phyloP scores from a whole-genome alignment of 2,888 invertebrate species.

The Idaea dimidiata region DNA sequence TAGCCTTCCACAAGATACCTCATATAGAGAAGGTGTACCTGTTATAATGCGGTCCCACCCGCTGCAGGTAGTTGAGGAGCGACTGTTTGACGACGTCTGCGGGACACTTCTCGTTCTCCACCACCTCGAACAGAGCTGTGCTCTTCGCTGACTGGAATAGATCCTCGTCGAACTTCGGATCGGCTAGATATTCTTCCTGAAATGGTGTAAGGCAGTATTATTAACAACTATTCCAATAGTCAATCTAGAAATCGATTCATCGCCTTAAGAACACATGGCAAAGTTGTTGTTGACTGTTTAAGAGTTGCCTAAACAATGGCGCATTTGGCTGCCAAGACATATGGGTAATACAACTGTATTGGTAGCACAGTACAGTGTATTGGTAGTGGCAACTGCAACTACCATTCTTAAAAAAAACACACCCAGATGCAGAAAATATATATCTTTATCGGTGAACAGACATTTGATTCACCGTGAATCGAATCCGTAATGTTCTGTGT shows the following conservation, averaged over 20 bases:
- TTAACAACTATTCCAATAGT: neutral
- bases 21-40: slow-evolving; percentile 62
- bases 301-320: no score
- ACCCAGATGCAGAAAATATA: no score
- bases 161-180: slow-evolving; percentile 85
- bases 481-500: no score
- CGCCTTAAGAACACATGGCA: no score
- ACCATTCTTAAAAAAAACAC: no score
- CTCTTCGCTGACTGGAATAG: slow-evolving; percentile 92
- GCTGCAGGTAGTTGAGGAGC: slow-evolving; percentile 86
- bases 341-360: no score
- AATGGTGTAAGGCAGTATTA: neutral
- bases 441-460: no score
- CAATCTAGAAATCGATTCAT: neutral
- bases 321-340: no score
- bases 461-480: no score
- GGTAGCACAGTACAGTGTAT: no score
- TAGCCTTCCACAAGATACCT: neutral
- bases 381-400: no score
- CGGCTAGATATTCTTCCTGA: slow-evolving; percentile 82
- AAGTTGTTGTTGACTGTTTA: no score
- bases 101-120: slow-evolving; percentile 89
- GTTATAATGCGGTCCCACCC: slow-evolving; percentile 84
- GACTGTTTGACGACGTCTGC: slow-evolving; percentile 87
- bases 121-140: slow-evolving; percentile 92